Base-by-base conservation (phyloP, 2,888 invertebrate species). In the Steinernema hermaphroditum region DNA sequence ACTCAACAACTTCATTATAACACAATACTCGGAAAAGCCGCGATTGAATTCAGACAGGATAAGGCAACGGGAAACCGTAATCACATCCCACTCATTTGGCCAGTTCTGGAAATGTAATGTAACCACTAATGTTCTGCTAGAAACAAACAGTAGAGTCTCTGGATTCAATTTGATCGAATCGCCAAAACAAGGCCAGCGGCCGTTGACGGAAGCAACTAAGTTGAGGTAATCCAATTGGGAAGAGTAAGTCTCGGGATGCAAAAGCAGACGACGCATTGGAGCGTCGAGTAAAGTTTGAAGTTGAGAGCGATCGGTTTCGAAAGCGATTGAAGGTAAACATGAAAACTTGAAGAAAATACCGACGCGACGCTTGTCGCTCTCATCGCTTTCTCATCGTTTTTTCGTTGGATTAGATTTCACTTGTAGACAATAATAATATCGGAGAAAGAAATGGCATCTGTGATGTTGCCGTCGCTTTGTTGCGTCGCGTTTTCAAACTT, bases 131-230 rank as follows among this genome's bases (percentile, higher is more conserved):
- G 24, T 8, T 22, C 6, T 14, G 24, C n/a, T 54, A 54, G 27
- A 24, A 54, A 19, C 49, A 6, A 27, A 46, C 6, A 22, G 27
- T 27, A 54, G 54, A 54, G 9, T 16, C 46, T 19, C 16, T 6
- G 19, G 27, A 54, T 54, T 54, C 54, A 54, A 54, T 54, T 54
- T 54, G 54, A 22, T 27, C 9, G 54, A 27, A 24, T 54, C 54
- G 19, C 54, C 22, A 54, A 54, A 54, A 54, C 54, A 54, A 54
- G 54, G 16, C 54, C 54, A 49, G 49, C 43, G 8, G 16, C 9
- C 43, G 43, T 14, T 6, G 19, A 24, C 22, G 54, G 54, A 54
- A 54, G 54, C 9, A 54, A 27, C 14, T 8, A 22, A 14, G 54
- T 54, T 24, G 24, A 27, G 54, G 22, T 54, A 54, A 54, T 54